These are phyloP conservation scores for Axea sp. DNA, from an alignment of 2,888 invertebrate genomes.

Conservation along the genomic window DNA sequence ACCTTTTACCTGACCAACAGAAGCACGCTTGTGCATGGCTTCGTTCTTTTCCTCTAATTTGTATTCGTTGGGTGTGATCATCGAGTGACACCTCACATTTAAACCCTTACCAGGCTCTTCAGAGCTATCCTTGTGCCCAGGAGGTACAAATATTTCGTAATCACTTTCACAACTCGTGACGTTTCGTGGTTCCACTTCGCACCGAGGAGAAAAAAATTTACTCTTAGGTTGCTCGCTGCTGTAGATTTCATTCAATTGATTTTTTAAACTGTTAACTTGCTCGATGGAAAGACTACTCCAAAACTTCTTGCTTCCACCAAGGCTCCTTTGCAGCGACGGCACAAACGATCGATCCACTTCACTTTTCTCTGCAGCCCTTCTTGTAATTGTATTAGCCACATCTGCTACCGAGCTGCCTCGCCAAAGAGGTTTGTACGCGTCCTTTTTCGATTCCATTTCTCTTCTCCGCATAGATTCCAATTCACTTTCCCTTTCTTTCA, in stretches of 20 bases:
- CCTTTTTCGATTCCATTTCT: slow-evolving; percentile 81
- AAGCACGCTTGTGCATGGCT: slow-evolving; percentile 67
- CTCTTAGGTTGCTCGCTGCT: slow-evolving; percentile 81
- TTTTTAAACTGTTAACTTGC: slow-evolving; percentile 89
- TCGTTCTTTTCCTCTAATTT: slow-evolving; percentile 41
- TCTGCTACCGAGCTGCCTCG: slow-evolving; percentile 90
- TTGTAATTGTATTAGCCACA: slow-evolving; percentile 86
- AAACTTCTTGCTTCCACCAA: slow-evolving; percentile 86
- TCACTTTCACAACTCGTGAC: slow-evolving; percentile 10
- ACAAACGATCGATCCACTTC: slow-evolving; percentile 77
- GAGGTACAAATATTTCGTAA: slow-evolving; percentile 74
- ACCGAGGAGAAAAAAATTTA: slow-evolving; percentile 4
- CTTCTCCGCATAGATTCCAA: slow-evolving; percentile 79
- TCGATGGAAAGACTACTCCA: slow-evolving; percentile 92
- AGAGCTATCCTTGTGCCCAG: slow-evolving; percentile 57
- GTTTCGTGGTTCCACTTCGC: slow-evolving; percentile 4
- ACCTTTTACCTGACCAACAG: slow-evolving; percentile 70
- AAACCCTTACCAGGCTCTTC: slow-evolving; percentile 67
- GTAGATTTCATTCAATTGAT: slow-evolving; percentile 90
- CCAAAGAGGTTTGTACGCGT: slow-evolving; percentile 90
- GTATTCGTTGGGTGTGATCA: slow-evolving; percentile 68
- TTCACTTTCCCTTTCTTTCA: slow-evolving; percentile 81
- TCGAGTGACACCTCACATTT: slow-evolving; percentile 77
- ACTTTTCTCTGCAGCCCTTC: slow-evolving; percentile 81
- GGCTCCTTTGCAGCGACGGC: slow-evolving; percentile 79